Evolutionary conservation across 2,888 invertebrate species (phyloP).

Genomic region (Sphaerophoria rueppellii): DNA sequence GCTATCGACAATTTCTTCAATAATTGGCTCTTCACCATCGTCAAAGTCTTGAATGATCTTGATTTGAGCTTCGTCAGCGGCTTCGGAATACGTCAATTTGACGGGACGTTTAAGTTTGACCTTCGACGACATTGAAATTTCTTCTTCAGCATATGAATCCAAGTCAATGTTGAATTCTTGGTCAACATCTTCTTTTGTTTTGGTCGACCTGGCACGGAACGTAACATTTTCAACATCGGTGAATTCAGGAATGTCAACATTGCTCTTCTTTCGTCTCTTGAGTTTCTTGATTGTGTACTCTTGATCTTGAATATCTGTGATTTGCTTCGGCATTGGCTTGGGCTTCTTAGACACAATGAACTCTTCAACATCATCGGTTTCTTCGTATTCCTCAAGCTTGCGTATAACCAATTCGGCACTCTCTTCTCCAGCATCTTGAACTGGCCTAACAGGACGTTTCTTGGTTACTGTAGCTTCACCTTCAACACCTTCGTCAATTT

Average conservation of each 20-base stretch:
- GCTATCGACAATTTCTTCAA: conserved; percentile 86
- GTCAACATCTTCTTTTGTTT: conserved; percentile 93
- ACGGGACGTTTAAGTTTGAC: conserved; percentile 90
- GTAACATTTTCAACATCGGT: conserved; percentile 90
- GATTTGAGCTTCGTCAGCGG: conserved; percentile 89
- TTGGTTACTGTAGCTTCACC: conserved; percentile 81
- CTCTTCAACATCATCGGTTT: conserved; percentile 83
- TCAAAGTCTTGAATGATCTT: conserved; percentile 86
- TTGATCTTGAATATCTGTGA: conserved; percentile 85
- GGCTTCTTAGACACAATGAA: conserved; percentile 83
- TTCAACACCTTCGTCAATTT: conserved; percentile 81
- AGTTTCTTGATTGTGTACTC: conserved; percentile 89
- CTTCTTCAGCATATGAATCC: conserved; percentile 93
- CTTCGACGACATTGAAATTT: conserved; percentile 92
- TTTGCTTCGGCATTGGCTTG: conserved; percentile 82
- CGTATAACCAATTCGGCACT: conserved; percentile 80
- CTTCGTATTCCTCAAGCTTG: conserved; percentile 80
- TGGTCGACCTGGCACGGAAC: conserved; percentile 89
- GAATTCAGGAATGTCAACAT: conserved; percentile 87
- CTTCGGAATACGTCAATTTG: conserved; percentile 89
- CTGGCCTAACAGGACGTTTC: conserved; percentile 78
- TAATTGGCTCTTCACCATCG: conserved; percentile 84
- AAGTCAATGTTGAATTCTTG: conserved; percentile 94
- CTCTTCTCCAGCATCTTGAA: conserved; percentile 78
- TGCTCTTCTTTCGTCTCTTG: conserved; percentile 86